Conservation (phyloP, 1,140 invertebrate genomes). For the Drosophila micromelanica region DNA sequence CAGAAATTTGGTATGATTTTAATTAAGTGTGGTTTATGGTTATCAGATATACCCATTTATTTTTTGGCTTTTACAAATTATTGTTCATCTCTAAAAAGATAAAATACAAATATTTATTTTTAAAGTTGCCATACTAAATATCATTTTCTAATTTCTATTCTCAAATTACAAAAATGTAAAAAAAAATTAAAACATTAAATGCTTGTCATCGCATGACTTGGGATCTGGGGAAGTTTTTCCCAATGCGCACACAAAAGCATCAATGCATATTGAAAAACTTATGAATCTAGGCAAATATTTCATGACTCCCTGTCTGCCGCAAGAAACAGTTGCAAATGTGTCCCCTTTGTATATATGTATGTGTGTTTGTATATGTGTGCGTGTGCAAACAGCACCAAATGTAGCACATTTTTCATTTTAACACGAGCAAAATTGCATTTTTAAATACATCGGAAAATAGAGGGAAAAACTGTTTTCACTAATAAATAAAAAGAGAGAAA, state of each 20-base stretch:
- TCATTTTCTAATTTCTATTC: background rate
- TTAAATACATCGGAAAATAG: constrained; percentile 54
- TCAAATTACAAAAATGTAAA: background rate
- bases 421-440: constrained; percentile 75
- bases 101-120: too few species aligned
- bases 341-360: constrained; percentile 20
- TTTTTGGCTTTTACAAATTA: too few species aligned
- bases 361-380: background rate
- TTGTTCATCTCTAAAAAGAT: too few species aligned
- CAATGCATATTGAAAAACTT: constrained; percentile 74
- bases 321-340: constrained; percentile 15
- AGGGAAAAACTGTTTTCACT: constrained; percentile 59
- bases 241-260: constrained; percentile 26
- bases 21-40: too few species aligned
- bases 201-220: background rate
- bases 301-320: constrained; percentile 38
- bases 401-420: constrained; percentile 73
- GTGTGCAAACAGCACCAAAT: constrained; percentile 34
- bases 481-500: constrained; percentile 68
- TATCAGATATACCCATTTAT: too few species aligned
- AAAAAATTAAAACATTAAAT: background rate
- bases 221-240: background rate
- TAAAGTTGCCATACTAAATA: too few species aligned
- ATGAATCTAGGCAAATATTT: constrained; percentile 62
- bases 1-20: too few species aligned